Base-by-base conservation (phyloP, 2,888 invertebrate genomes). In the Euclidia mi region DNA sequence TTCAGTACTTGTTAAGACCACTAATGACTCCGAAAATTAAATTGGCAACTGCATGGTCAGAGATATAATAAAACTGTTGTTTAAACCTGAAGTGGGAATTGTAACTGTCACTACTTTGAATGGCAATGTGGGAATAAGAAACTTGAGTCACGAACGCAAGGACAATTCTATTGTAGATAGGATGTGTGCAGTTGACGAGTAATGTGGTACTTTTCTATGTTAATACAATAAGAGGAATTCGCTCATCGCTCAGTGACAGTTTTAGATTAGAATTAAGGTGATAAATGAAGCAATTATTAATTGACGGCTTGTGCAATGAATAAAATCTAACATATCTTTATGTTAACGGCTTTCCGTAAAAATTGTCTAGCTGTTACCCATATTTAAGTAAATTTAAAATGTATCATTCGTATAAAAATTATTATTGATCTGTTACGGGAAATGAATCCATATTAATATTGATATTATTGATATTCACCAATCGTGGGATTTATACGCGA, bases 121-220 rank as follows among this genome's bases (percentile, higher is more conserved):
- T 49, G 46, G 37, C 44, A 53, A 52, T 61, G 70, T 60, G 37
- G 56, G 56, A 65, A 71, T 62, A 63, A 68, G 76, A 76, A 74
- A 78, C 72, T 41, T 61, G 75, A 82, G 71, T 71, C 70, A 64
- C 55, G 65, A 57, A 51, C 60, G 62, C 81, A 78, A 82, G 81
- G 84, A 75, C 79, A 76, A 71, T 71, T 74, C 76, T 64, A 80
- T 84, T 83, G 81, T 79, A 42, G 59, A 67, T 75, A 82, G 82
- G 82, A 84, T 82, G 78, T 70, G 51, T 61, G 64, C 66, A 72
- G 77, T 81, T 79, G 68, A 72, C 57, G 64, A 57, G 48, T 68
- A 63, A 71, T 60, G 55, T 62, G 49, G 50, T 49, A 53, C 61
- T 68, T 71, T 76, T 74, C 52, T 65, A 68, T 68, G 46, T 38